Percentiles rank a stretch among this genome's conserved stretches.
These are phyloP conservation scores for Syrrhaptes paradoxus DNA, from an alignment of 2,113 vertebrate genomes.

Conservation along the genomic window DNA sequence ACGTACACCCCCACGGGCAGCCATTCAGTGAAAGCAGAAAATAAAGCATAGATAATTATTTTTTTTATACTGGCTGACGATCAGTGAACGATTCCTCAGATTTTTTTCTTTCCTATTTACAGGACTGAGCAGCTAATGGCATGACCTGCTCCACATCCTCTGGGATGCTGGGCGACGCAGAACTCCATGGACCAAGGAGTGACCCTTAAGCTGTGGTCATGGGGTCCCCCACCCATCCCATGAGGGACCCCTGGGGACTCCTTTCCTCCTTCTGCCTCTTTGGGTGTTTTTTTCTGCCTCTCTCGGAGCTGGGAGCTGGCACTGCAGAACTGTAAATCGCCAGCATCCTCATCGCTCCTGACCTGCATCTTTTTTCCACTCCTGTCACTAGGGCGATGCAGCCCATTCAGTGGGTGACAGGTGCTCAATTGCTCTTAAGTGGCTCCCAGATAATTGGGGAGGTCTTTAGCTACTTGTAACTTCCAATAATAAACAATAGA, in stretches of 20 bases:
- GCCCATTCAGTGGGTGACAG: conserved; percentile 67
- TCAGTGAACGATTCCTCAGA: background rate
- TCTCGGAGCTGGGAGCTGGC: background rate
- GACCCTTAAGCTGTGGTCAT: background rate
- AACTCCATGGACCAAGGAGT: fast-evolving
- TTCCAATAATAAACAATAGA: conserved; percentile 68
- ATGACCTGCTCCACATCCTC: background rate
- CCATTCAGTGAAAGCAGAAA: background rate
- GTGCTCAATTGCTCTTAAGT: conserved; percentile 71
- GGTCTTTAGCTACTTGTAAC: conserved; percentile 72
- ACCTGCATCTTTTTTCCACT: conserved; percentile 45
- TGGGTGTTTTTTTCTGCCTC: fast-evolving
- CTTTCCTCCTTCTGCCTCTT: background rate
- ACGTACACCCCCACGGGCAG: background rate
- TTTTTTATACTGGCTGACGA: background rate
- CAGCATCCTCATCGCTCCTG: background rate
- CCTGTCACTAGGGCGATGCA: conserved; percentile 56
- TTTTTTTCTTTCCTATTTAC: background rate
- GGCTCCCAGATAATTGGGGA: conserved; percentile 70
- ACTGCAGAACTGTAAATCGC: conserved; percentile 12
- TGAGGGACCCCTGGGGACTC: background rate
- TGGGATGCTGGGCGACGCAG: background rate
- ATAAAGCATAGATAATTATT: fast-evolving
- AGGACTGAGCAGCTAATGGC: background rate
- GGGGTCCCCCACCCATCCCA: background rate